Evolutionary conservation across 2,113 vertebrate species (phyloP).

Genomic region (Tragulus kanchil): DNA sequence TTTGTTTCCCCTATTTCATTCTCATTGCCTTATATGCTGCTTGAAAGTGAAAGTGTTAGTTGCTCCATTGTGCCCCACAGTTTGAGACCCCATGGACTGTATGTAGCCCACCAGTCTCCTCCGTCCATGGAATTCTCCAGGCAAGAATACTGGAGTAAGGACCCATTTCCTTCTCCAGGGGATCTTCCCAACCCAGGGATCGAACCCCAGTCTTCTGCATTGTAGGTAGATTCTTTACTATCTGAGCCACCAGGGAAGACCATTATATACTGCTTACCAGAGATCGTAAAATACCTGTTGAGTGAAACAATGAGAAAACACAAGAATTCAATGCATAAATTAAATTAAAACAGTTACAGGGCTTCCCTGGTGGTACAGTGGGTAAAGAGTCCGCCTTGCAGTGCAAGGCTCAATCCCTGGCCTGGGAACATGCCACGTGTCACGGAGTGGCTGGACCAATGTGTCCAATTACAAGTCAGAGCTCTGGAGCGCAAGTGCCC

Average conservation of each 20-base stretch:
- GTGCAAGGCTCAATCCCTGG: too few relatives aligned
- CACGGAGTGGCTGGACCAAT: too few relatives aligned
- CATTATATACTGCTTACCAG: background rate
- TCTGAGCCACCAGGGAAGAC: background rate
- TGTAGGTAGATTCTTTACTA: background rate
- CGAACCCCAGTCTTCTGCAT: background rate
- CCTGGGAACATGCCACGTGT: too few relatives aligned
- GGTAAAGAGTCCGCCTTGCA: too few relatives aligned
- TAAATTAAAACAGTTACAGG: background rate
- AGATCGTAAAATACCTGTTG: background rate
- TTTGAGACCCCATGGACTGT: background rate
- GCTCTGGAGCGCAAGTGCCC: too few relatives aligned
- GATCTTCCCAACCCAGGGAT: background rate
- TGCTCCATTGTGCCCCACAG: background rate
- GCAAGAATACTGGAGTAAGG: background rate
- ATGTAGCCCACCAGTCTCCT: accelerated
- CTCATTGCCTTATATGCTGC: background rate
- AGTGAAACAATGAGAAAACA: background rate
- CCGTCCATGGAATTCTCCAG: background rate
- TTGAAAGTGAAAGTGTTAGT: background rate
- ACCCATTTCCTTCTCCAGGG: background rate
- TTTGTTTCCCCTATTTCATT: background rate
- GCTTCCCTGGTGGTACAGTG: too few relatives aligned
- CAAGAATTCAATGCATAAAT: background rate
- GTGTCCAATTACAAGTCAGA: too few relatives aligned